Evolutionary conservation across 2,113 vertebrate species (phyloP).

Genomic region (Chionis minor): DNA sequence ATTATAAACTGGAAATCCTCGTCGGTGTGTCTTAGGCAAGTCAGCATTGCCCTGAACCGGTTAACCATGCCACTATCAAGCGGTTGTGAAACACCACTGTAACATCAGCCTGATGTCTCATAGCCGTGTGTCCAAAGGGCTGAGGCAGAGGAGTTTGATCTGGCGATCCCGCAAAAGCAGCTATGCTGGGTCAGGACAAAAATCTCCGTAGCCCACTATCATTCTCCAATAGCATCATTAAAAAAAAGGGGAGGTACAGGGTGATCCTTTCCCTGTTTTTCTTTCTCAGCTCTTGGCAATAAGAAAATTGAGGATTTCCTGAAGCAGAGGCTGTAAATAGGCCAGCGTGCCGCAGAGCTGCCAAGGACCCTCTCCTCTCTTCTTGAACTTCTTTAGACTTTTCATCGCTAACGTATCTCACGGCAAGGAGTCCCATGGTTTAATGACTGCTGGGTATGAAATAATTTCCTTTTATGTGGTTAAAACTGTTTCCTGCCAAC

Average conservation of each 20-base stretch:
- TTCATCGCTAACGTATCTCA: accelerated
- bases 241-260: not conserved
- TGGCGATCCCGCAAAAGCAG: not conserved
- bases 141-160: not conserved
- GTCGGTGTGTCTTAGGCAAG: not conserved
- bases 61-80: not conserved
- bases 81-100: not conserved
- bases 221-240: not conserved
- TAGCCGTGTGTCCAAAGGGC: not conserved
- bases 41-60: not conserved
- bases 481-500: not conserved
- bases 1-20: not conserved
- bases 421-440: not conserved
- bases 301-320: not conserved
- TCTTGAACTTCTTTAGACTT: not conserved
- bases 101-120: not conserved
- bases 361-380: not conserved
- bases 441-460: not conserved
- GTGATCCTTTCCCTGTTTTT: not conserved
- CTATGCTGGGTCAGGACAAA: not conserved
- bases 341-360: accelerated
- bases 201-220: not conserved
- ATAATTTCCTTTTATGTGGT: accelerated
- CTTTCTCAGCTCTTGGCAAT: not conserved
- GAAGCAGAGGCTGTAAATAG: not conserved